phyloP scores from a whole-genome alignment of 2,797 vertebrate genomes.

The Gambusia yucatana region DNA sequence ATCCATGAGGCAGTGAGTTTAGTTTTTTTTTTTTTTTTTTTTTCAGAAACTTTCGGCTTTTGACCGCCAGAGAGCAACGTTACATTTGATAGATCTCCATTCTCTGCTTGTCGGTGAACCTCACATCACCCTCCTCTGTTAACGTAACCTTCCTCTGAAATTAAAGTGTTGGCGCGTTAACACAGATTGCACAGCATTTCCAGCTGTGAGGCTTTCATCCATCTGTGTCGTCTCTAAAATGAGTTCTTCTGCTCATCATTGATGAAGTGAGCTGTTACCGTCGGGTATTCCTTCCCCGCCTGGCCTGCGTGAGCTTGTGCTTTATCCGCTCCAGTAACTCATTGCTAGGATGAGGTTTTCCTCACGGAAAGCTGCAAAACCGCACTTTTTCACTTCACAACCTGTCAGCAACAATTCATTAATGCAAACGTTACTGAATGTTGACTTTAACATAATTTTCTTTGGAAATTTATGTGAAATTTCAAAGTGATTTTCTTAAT shows the following conservation, averaged over 20 bases:
- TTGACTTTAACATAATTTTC: not conserved
- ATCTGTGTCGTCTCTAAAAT: not conserved
- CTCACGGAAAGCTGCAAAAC: not conserved
- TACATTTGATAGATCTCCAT: not conserved
- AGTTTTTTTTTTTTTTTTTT: not conserved
- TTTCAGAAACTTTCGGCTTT: not conserved
- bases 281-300: not conserved
- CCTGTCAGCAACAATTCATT: not conserved
- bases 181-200: not conserved
- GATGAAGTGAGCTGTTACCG: not conserved
- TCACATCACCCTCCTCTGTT: not conserved
- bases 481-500: not conserved
- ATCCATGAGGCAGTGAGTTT: not conserved
- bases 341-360: not conserved
- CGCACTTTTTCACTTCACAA: not conserved
- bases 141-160: not conserved
- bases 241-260: not conserved
- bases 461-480: not conserved
- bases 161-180: not conserved
- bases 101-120: not conserved
- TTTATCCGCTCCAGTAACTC: not conserved
- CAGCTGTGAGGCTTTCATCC: conserved; percentile 2
- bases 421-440: not conserved
- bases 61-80: not conserved
- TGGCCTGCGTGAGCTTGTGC: not conserved